Percentiles rank a stretch among this genome's conserved stretches.
These are phyloP conservation scores for Neuroterus valhalla DNA, from an alignment of 1,140 invertebrate genomes.

Conservation along the genomic window DNA sequence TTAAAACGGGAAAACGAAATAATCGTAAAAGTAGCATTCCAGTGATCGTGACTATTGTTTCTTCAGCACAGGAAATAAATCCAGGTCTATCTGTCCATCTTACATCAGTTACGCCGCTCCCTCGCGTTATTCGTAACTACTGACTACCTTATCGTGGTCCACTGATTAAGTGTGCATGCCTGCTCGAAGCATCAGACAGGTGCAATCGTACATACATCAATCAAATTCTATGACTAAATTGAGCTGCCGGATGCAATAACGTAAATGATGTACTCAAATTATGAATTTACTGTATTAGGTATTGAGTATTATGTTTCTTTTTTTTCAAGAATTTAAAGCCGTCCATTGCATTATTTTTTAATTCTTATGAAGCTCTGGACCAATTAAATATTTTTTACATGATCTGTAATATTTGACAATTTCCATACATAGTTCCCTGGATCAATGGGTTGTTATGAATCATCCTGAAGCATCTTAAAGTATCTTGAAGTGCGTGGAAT, in stretches of 20 bases:
- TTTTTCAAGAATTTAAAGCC: too few species aligned
- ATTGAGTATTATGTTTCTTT: too few species aligned
- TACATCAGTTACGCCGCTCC: background rate
- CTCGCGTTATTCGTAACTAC: slow-evolving; percentile 17
- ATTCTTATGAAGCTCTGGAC: too few species aligned
- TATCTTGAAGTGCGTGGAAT: too few species aligned
- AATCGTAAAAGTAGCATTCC: slow-evolving; percentile 27
- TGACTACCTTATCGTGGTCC: slow-evolving; percentile 21
- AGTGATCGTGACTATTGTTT: slow-evolving; percentile 26
- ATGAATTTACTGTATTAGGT: too few species aligned
- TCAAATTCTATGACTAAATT: slow-evolving; percentile 6
- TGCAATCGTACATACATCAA: background rate
- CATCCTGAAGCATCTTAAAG: too few species aligned
- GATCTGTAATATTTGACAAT: too few species aligned
- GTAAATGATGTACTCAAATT: too few species aligned
- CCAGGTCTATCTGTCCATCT: slow-evolving; percentile 24
- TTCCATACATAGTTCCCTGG: too few species aligned
- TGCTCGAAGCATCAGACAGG: slow-evolving; percentile 2
- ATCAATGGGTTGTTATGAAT: too few species aligned
- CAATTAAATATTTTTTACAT: too few species aligned
- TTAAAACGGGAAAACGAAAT: background rate
- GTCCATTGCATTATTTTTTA: too few species aligned
- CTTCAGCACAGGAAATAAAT: slow-evolving; percentile 24
- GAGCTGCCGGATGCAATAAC: background rate
- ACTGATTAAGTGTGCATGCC: slow-evolving; percentile 25